phyloP scores from a whole-genome alignment of 1,140 invertebrate species.

The Bombus confusus region DNA sequence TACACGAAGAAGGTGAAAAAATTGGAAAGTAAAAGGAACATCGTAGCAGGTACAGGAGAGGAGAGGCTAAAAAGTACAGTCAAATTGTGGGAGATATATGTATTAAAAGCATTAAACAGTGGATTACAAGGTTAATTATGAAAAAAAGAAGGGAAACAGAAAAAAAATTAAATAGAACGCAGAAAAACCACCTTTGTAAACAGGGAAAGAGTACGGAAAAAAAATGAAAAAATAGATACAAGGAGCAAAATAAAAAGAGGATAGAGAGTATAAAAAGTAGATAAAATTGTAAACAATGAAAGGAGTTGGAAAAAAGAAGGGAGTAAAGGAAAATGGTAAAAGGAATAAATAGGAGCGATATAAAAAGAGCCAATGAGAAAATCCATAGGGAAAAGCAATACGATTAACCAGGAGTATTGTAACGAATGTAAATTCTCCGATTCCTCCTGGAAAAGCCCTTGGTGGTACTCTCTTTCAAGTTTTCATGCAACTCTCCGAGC shows the following conservation, averaged over 20 bases:
- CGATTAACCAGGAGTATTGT: constrained; percentile 6
- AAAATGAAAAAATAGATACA: not conserved
- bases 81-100: not conserved
- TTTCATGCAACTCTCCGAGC: not conserved
- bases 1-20: not conserved
- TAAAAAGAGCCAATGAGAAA: not conserved
- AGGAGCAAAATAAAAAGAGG: not conserved
- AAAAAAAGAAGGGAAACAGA: not conserved
- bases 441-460: not conserved
- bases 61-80: not conserved
- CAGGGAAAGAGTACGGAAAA: not conserved
- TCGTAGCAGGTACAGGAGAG: not conserved
- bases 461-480: not conserved
- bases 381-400: not conserved
- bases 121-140: not conserved
- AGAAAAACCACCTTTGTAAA: not conserved
- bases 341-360: not conserved
- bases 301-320: too few relatives aligned
- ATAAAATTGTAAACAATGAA: not conserved
- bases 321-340: not conserved
- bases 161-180: not conserved
- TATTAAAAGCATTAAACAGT: not conserved
- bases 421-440: constrained; percentile 22
- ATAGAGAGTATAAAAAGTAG: not conserved
- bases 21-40: too few relatives aligned